A percentile compares a stretch with the other conserved stretches of the same genome.
These are phyloP conservation scores for Propithecus coquereli DNA, from an alignment of 2,113 vertebrate species.

Conservation along the genomic window DNA sequence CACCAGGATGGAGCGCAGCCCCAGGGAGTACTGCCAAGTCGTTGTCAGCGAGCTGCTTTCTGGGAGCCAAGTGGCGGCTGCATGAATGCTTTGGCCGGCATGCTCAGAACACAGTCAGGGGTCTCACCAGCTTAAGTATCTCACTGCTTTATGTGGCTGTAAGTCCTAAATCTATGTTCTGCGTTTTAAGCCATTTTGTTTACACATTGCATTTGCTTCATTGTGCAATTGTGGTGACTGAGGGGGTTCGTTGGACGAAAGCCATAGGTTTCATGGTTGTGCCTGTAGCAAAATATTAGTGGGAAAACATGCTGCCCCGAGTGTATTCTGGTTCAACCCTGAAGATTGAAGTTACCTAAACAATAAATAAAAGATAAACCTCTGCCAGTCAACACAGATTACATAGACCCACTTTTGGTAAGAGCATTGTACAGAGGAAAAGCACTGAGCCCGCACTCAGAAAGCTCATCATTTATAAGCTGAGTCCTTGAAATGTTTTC, in stretches of 20 bases:
- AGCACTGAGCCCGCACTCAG: neutral
- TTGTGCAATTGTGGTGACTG: slow-evolving; percentile 80
- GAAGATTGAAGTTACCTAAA: slow-evolving; percentile 61
- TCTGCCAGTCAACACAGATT: neutral
- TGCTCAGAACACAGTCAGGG: neutral
- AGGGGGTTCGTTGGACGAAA: slow-evolving; percentile 68
- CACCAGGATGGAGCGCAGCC: slow-evolving; percentile 67
- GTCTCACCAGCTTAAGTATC: neutral
- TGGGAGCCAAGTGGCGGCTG: slow-evolving; percentile 69
- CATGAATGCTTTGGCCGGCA: slow-evolving; percentile 39
- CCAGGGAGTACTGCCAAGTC: slow-evolving; percentile 76
- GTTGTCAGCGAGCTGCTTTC: slow-evolving; percentile 46
- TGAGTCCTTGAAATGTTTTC: neutral
- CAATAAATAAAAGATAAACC: slow-evolving; percentile 4
- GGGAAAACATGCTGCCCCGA: slow-evolving; percentile 69
- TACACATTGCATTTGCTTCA: slow-evolving; percentile 57
- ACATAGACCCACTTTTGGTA: neutral
- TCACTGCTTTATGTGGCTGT: slow-evolving; percentile 52
- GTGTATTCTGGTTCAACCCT: slow-evolving; percentile 70
- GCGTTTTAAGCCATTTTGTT: slow-evolving; percentile 70
- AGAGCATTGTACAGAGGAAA: neutral
- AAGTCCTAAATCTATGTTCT: slow-evolving; percentile 59
- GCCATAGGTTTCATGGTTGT: slow-evolving; percentile 68
- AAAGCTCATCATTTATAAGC: neutral
- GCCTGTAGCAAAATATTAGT: slow-evolving; percentile 77